Base-by-base conservation (phyloP, 2,113 vertebrate genomes). In the Plecturocebus donacophilus region DNA sequence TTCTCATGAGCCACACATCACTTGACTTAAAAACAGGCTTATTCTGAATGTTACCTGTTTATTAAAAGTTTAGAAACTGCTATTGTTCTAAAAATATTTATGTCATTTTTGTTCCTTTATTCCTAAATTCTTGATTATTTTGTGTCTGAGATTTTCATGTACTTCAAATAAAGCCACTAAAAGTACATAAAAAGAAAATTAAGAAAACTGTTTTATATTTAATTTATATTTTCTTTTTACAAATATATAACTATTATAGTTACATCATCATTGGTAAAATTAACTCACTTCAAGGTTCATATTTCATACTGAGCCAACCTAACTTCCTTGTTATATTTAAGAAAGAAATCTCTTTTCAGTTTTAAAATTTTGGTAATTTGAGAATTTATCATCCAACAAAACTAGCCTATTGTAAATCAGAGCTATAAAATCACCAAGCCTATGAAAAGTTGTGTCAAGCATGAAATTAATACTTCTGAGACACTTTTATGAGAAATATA, bases 341-440 rank as follows among this genome's bases (percentile, higher is more conserved):
- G 49, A 84, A 14, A 75, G 58, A 95, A 95, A 79, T 87, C 2
- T 79, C 42, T 2, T 97, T 96, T 66, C 3, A 86, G 11, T 84
- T 94, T 81, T 96, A 96, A 97, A 97, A 95, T 98, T 90, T 70
- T 64, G 92, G 1, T 20, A 87, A 27, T 95, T 47, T 96, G 88
- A 97, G 84, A 56, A 88, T 98, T 98, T 98, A 96, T 98, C 96
- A 90, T 96, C 66, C 71, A 73, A 94, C 80, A 58, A 95, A 93
- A 56, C n/a, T 92, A 97, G 87, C 13, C 45, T 87, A 47, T 79
- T 30, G 54, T 89, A 97, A 97, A 97, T 97, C 27, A 68, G 23
- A 73, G 76, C 66, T 79, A 87, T 96, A 96, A 98, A 97, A 97
- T 95, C 71, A 95, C 87, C 92, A 94, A 95, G 87, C 25, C 27